Evolutionary conservation across 1,140 invertebrate genomes (phyloP), one percentile per base, ranked within the genome.

Genomic region (Tetragonula clypearis): DNA sequence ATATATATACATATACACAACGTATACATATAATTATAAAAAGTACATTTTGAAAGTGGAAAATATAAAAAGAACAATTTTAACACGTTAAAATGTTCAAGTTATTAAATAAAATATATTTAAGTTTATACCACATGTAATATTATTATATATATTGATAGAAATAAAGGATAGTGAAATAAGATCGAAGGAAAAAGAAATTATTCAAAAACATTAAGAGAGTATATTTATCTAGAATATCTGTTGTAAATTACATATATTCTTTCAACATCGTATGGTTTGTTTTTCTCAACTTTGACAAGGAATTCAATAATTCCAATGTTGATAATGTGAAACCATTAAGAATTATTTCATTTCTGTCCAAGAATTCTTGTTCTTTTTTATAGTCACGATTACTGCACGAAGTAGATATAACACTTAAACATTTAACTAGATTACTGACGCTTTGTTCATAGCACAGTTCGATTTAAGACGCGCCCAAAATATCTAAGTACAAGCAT

Each of bases 391-490:
- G 41, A 72, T 71, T 30, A 60, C 66, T 77, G 74, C 56, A 65
- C 74, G 26, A 75, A 71, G 75, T 68, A 71, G 49, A 77, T 74
- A 77, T 71, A 84, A 83, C 74, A 84, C 60, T 82, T 83, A 72
- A 86, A 82, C 74, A 62, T 82, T 78, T 71, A 86, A 86, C 72
- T 78, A 84, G 56, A 74, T 74, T 74, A 83, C 62, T 68, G 62
- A 83, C 58, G 66, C 35, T 73, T 77, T 86, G 26, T 72, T n/a
- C 41, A 21, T 73, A 82, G 55, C 80, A 35, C 53, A 68, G 41
- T 66, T 85, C n/a, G 41, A 75, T 82, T 68, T n/a, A 41, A 71
- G 73, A 68, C 49, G 49, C 72, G 76, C 30, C 17, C 53, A 83
- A 77, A 83, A 83, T 83, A 78, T 78, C 80, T 83, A 82, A 73